Evolutionary conservation across 2,888 invertebrate species (phyloP).

Genomic region (Cotesia congregata): DNA sequence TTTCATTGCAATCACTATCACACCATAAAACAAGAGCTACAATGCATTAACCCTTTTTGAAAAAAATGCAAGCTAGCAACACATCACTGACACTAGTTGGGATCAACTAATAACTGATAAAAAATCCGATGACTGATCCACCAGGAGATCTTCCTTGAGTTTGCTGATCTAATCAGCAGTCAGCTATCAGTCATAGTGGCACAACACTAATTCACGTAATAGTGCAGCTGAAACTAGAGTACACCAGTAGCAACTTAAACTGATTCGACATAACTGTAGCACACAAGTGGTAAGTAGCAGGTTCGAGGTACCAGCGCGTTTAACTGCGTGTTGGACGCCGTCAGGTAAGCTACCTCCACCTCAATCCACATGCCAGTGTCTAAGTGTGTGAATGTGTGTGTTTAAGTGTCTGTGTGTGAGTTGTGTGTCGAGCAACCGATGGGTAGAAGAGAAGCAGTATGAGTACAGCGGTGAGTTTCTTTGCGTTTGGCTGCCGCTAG

Average conservation of each 20-base stretch:
- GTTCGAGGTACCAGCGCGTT: slow-evolving; percentile 57
- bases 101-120: not conserved
- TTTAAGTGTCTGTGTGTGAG: not conserved
- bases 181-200: slow-evolving; percentile 6
- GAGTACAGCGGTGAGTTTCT: slow-evolving; percentile 51
- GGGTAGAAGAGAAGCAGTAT: slow-evolving; percentile 42
- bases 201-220: not conserved
- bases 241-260: slow-evolving; percentile 24
- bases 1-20: slow-evolving; percentile 20
- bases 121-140: not conserved
- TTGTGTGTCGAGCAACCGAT: slow-evolving; percentile 19
- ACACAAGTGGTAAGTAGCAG: slow-evolving; percentile 49
- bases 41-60: not conserved
- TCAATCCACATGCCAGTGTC: slow-evolving; percentile 53
- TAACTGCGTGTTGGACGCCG: slow-evolving; percentile 70
- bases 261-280: slow-evolving; percentile 31
- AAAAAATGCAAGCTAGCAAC: not conserved
- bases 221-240: slow-evolving; percentile 4
- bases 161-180: no score
- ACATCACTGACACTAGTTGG: not conserved
- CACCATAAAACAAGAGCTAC: not conserved
- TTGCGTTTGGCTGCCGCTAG: slow-evolving; percentile 67
- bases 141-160: not conserved
- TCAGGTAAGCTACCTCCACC: slow-evolving; percentile 68
- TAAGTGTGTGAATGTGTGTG: not conserved